phyloP scores from a whole-genome alignment of 1,140 invertebrate genomes.

The Caligus rogercresseyi region DNA sequence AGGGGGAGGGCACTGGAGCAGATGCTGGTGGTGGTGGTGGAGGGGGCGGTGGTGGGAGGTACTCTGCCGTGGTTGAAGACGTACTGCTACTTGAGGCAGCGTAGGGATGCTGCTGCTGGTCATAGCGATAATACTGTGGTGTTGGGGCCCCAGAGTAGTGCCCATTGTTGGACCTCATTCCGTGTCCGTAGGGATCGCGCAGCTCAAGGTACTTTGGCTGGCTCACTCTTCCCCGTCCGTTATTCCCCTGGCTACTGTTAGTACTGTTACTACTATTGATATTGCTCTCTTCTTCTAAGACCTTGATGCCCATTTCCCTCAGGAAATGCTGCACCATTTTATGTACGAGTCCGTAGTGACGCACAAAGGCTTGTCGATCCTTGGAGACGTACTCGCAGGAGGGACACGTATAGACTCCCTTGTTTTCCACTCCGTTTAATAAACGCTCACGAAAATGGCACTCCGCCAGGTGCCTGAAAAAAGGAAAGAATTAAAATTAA shows the following conservation, averaged over 20 bases:
- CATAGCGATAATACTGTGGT: not conserved
- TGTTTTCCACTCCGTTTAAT: slow-evolving; percentile 5
- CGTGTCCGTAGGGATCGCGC: not conserved
- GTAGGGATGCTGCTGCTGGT: too few species aligned
- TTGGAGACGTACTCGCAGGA: slow-evolving; percentile 7
- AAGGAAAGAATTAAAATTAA: too few species aligned
- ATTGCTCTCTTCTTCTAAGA: slow-evolving; percentile 7
- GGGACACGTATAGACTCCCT: slow-evolving; percentile 13
- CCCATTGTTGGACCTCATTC: not conserved
- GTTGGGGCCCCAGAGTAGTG: not conserved
- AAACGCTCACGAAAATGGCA: slow-evolving; percentile 17
- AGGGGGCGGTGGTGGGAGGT: not conserved
- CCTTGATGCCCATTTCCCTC: slow-evolving; percentile 14
- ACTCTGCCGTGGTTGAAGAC: not conserved
- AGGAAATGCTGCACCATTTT: slow-evolving; percentile 19
- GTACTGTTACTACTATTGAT: not conserved
- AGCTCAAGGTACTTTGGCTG: not conserved
- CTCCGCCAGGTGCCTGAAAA: slow-evolving; percentile 17
- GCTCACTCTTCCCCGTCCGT: not conserved
- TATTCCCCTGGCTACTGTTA: not conserved
- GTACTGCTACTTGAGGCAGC: too few species aligned
- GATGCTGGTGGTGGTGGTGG: not conserved
- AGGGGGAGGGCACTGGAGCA: not conserved
- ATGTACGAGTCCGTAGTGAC: slow-evolving; percentile 18
- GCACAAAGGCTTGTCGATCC: slow-evolving; percentile 14